Evolutionary conservation across 2,113 vertebrate genomes (phyloP).

Genomic region (Etheostoma cragini): DNA sequence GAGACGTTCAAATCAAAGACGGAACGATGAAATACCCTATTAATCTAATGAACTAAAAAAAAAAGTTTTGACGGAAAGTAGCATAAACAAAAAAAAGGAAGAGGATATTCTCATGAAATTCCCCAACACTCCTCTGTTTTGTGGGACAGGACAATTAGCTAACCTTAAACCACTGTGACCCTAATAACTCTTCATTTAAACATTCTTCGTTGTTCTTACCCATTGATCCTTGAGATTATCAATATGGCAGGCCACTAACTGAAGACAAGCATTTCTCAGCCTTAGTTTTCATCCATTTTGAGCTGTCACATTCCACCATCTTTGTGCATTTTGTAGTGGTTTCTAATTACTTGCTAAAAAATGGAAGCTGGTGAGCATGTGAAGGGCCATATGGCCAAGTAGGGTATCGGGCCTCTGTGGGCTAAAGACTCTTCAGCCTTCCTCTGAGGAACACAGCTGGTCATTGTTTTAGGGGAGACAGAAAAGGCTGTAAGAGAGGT

Average conservation of each 20-base stretch:
- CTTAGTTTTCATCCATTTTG: constrained; percentile 61
- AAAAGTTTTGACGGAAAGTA: not conserved
- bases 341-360: constrained; percentile 70
- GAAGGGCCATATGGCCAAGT: constrained; percentile 62
- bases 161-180: constrained; percentile 37
- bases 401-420: constrained; percentile 44
- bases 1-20: constrained; percentile 4
- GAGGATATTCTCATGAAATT: constrained; percentile 12
- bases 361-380: constrained; percentile 43
- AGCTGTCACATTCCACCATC: constrained; percentile 52
- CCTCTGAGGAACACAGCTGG: constrained; percentile 69
- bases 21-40: not conserved
- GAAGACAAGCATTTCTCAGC: constrained; percentile 21
- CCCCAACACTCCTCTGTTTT: constrained; percentile 2
- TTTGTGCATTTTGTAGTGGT: constrained; percentile 47
- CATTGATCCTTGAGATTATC: constrained; percentile 46
- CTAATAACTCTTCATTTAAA: constrained; percentile 2
- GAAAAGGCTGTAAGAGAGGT: constrained; percentile 67
- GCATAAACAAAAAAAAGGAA: not conserved
- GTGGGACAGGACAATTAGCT: constrained; percentile 16
- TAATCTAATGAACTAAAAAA: constrained; percentile 7
- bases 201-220: constrained; percentile 6
- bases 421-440: constrained; percentile 38
- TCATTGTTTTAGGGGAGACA: constrained; percentile 68
- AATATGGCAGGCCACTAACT: constrained; percentile 16